Evolutionary conservation across 92 coral and sea anemone genomes (phyloP).

Genomic region (Muricea muricata): DNA sequence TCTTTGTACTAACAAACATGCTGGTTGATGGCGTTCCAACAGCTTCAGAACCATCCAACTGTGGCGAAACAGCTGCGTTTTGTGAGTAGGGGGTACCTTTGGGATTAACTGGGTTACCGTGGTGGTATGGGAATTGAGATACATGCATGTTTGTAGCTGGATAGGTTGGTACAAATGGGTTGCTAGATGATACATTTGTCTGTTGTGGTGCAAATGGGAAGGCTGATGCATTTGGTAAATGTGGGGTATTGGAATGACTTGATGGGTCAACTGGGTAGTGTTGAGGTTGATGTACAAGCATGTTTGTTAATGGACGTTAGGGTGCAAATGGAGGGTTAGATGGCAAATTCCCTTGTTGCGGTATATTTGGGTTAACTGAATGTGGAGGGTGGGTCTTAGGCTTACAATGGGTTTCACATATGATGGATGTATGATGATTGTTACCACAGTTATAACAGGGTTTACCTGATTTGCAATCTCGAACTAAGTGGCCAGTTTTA

Average conservation of each 20-base stretch:
- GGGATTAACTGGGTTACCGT: not conserved
- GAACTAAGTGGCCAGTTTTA: constrained; percentile 9
- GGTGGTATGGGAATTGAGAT: not conserved
- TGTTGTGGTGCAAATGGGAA: constrained; percentile 1
- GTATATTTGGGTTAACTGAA: not conserved
- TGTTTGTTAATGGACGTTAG: not conserved
- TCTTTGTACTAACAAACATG: constrained; percentile 4
- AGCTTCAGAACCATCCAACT: not conserved
- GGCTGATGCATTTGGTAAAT: not conserved
- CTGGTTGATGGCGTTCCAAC: constrained; percentile 25
- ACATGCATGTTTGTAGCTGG: not conserved
- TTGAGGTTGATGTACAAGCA: constrained; percentile 30
- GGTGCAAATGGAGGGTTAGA: not conserved
- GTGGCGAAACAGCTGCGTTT: not conserved
- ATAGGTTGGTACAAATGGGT: not conserved
- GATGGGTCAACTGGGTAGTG: not conserved
- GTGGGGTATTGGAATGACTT: not conserved
- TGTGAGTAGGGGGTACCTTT: not conserved
- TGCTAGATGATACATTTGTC: not conserved
- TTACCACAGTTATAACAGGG: constrained; percentile 31
- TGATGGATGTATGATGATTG: constrained; percentile 24
- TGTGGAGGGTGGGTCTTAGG: not conserved
- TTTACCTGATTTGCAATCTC: constrained; percentile 7
- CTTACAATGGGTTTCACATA: constrained; percentile 1
- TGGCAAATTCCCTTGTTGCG: not conserved